Conservation (phyloP, 2,797 vertebrate species). For the Dryobates pubescens region DNA sequence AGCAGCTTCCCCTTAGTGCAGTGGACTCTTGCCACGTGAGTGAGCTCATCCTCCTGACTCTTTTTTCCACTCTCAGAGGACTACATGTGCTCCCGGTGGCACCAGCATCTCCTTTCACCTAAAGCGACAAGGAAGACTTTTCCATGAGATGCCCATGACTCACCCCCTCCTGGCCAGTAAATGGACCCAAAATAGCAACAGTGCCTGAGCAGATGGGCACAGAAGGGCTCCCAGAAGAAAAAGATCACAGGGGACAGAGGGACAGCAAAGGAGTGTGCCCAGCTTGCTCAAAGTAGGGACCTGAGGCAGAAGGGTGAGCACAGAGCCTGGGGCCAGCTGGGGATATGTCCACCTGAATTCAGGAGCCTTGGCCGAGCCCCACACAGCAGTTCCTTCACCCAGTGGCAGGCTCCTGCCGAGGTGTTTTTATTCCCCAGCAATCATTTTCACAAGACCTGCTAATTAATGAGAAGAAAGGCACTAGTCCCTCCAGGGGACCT, state of each 20-base stretch:
- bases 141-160: not conserved
- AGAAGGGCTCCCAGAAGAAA: not conserved
- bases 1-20: not conserved
- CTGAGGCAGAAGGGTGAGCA: not conserved
- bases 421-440: not conserved
- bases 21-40: not conserved
- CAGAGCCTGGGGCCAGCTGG: not conserved
- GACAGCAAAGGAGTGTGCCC: not conserved
- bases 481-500: not conserved
- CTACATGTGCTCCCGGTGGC: not conserved
- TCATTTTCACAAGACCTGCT: rapidly evolving
- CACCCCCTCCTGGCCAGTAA: not conserved
- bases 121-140: not conserved
- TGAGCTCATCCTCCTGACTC: not conserved
- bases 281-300: not conserved
- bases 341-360: not conserved
- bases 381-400: not conserved
- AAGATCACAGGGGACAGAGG: not conserved
- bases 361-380: not conserved
- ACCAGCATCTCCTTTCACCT: not conserved
- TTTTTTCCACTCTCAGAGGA: not conserved
- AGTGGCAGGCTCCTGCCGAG: not conserved
- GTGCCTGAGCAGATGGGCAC: not conserved
- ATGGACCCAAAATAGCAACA: not conserved
- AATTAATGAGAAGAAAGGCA: constrained; percentile 11